Percentiles rank a stretch among this genome's conserved stretches.
phyloP scores from a whole-genome alignment of 2,113 vertebrate species.

The Grallaria varia region DNA sequence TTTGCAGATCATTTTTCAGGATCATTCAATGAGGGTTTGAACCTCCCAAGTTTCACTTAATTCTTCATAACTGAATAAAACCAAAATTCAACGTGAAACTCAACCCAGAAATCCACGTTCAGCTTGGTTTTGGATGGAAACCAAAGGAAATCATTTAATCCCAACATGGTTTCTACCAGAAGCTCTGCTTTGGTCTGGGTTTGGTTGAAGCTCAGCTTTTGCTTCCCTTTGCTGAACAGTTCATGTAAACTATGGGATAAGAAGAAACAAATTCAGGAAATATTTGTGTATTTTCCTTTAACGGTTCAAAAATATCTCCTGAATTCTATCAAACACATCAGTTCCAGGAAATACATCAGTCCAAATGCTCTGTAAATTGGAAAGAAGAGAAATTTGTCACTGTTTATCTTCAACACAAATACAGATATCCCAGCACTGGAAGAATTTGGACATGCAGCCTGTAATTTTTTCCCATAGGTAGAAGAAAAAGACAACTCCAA shows the following conservation, averaged over 20 bases:
- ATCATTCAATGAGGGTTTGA: conserved; percentile 57
- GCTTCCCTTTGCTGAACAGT: conserved; percentile 46
- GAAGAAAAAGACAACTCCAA: background rate
- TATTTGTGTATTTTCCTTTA: conserved; percentile 48
- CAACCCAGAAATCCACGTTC: conserved; percentile 60
- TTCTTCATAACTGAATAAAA: conserved; percentile 62
- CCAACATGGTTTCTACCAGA: conserved; percentile 67
- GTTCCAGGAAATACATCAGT: background rate
- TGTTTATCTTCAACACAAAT: background rate
- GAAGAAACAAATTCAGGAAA: conserved; percentile 64
- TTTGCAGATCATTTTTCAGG: conserved; percentile 57
- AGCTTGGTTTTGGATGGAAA: conserved; percentile 59
- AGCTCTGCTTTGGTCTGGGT: conserved; percentile 46
- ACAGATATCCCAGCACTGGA: background rate
- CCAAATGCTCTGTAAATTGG: background rate
- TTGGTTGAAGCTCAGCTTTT: conserved; percentile 53
- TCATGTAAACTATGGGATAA: conserved; percentile 47
- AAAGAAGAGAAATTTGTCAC: background rate
- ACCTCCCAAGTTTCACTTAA: conserved; percentile 67
- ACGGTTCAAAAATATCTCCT: conserved; percentile 9
- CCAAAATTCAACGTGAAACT: conserved; percentile 63
- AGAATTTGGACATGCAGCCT: background rate
- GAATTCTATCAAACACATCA: conserved; percentile 21
- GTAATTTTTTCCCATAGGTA: background rate
- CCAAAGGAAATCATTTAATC: conserved; percentile 71